Percentiles rank a stretch among this genome's conserved stretches.
phyloP scores from a whole-genome alignment of 1,140 invertebrate species.

The Dendrolimus kikuchii region DNA sequence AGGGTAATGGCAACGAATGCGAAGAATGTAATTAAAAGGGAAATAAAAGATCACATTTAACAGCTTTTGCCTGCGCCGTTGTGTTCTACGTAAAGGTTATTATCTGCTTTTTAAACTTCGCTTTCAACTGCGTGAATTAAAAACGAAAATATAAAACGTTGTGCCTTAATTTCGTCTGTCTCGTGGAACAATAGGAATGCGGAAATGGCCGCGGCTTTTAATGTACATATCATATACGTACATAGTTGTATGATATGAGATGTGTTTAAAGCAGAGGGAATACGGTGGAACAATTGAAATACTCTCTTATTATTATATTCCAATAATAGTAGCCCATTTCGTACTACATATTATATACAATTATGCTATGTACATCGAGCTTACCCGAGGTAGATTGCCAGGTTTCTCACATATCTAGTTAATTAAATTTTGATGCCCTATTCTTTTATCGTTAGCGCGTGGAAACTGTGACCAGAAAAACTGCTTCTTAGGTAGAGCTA shows the following conservation, averaged over 20 bases:
- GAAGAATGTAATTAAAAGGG: conserved; percentile 60
- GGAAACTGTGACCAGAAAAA: no score
- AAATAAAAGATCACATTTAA: conserved; percentile 52
- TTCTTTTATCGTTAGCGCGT: no score
- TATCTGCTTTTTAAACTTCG: conserved; percentile 54
- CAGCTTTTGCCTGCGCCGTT: conserved; percentile 39
- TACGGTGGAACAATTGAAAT: no score
- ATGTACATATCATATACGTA: conserved; percentile 12
- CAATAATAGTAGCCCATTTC: no score
- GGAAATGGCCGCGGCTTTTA: conserved; percentile 22
- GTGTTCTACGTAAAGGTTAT: conserved; percentile 43
- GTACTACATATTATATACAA: no score
- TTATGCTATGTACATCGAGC: no score
- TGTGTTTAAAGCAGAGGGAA: conserved; percentile 4
- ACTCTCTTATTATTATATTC: no score
- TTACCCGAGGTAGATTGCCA: no score
- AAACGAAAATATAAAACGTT: conserved; percentile 46
- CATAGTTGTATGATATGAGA: conserved; percentile 10
- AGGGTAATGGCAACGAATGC: conserved; percentile 32
- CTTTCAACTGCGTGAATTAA: conserved; percentile 44
- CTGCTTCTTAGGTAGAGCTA: no score
- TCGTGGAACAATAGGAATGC: conserved; percentile 33
- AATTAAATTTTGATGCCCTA: no score
- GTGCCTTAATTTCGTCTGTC: conserved; percentile 43
- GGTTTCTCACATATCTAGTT: no score